Conservation (phyloP, 2,113 vertebrate species). For the Percopsis transmontana region DNA sequence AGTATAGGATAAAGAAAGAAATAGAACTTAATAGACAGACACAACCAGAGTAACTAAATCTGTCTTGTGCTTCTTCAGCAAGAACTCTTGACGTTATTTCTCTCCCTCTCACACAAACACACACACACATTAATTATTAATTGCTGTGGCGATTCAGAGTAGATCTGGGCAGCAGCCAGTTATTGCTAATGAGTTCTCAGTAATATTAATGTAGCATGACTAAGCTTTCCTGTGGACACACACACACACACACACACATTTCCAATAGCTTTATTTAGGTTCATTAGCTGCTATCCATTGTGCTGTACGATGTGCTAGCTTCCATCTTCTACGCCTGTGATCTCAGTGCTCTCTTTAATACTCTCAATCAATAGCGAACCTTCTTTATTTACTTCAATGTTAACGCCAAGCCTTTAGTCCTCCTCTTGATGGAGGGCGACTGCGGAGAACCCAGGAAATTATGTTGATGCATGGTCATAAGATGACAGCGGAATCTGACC, state of each 20-base stretch:
- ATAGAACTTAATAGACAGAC: slow-evolving; percentile 4
- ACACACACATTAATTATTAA: slow-evolving; percentile 6
- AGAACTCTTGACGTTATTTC: slow-evolving; percentile 15
- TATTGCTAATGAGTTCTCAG: slow-evolving; percentile 28
- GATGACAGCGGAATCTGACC: too few relatives aligned
- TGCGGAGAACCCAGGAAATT: too few relatives aligned
- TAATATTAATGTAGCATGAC: slow-evolving; percentile 40
- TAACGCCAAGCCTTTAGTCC: slow-evolving; percentile 11
- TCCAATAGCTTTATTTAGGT: slow-evolving; percentile 24
- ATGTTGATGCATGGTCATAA: too few relatives aligned
- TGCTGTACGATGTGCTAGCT: not conserved
- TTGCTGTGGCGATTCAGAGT: not conserved
- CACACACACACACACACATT: not conserved
- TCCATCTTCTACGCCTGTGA: slow-evolving; percentile 14
- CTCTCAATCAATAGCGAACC: not conserved
- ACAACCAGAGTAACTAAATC: slow-evolving; percentile 15
- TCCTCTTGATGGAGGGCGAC: not conserved
- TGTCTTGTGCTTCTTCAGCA: not conserved
- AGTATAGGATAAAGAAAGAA: slow-evolving; percentile 1
- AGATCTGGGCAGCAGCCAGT: not conserved
- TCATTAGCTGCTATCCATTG: not conserved
- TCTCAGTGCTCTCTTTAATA: slow-evolving; percentile 3
- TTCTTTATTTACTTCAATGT: slow-evolving; percentile 30
- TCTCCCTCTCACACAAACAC: not conserved
- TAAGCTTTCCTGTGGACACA: slow-evolving; percentile 27